Conservation (phyloP, 2,888 invertebrate genomes). For the Bellardia bayeri region DNA sequence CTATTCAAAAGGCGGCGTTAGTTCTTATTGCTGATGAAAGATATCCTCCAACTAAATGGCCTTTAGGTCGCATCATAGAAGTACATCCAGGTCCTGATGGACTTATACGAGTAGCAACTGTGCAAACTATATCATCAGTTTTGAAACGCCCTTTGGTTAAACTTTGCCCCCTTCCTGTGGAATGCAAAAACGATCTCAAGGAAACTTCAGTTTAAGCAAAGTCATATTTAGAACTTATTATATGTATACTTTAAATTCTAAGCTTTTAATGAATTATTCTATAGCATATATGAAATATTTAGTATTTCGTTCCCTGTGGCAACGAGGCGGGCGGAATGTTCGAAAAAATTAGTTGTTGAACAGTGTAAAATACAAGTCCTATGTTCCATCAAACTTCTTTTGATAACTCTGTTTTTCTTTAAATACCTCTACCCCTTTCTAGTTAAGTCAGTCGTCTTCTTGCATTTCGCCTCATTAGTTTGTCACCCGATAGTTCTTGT, state of each 20-base stretch:
- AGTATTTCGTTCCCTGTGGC: not conserved
- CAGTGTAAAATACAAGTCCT: no score
- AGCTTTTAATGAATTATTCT: no score
- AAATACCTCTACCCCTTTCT: no score
- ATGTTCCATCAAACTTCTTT: no score
- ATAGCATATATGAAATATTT: not conserved
- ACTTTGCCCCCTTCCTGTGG: constrained; percentile 11
- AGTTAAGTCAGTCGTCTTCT: no score
- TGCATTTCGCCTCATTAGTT: no score
- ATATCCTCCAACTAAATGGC: constrained; percentile 37
- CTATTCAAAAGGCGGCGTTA: constrained; percentile 1
- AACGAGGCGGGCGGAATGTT: constrained; percentile 3
- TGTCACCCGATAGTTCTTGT: no score
- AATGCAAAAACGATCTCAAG: not conserved
- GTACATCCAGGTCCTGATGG: constrained; percentile 25
- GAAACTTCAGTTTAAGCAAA: not conserved
- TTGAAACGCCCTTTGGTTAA: constrained; percentile 23
- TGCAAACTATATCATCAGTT: constrained; percentile 7
- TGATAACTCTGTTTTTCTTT: no score
- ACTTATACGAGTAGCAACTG: constrained; percentile 27
- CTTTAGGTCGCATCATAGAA: constrained; percentile 26
- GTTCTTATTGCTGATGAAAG: constrained; percentile 41
- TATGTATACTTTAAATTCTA: no score
- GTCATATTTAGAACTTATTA: no score
- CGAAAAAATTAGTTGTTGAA: no score